Percentiles rank a stretch among this genome's conserved stretches.
phyloP scores from a whole-genome alignment of 2,797 vertebrate species.

The Smutsia temminckii region DNA sequence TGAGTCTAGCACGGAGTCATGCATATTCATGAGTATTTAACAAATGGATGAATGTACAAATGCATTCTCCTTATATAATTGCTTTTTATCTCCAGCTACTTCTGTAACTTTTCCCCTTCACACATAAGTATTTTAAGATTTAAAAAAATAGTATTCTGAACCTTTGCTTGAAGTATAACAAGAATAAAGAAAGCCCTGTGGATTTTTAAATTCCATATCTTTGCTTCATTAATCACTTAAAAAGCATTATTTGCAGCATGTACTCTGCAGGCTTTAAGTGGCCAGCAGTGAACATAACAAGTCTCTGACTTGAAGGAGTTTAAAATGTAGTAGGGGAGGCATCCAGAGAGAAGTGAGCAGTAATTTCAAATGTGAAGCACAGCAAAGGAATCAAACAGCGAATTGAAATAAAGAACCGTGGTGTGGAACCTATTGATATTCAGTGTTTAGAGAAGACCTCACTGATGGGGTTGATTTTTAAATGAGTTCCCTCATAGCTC shows the following conservation, averaged over 20 bases:
- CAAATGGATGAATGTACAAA: neutral
- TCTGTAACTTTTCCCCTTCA: neutral
- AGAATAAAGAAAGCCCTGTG: neutral
- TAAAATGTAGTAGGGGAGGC: neutral
- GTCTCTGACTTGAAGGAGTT: neutral
- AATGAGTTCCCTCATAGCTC: neutral
- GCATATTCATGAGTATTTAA: neutral
- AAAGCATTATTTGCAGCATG: neutral
- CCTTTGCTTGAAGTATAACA: neutral
- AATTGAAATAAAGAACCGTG: neutral
- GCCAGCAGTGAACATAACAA: neutral
- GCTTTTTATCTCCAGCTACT: neutral
- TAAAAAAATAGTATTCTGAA: neutral
- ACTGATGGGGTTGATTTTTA: neutral
- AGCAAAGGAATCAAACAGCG: neutral
- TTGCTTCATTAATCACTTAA: neutral
- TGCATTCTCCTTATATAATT: neutral
- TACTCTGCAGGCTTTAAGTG: neutral
- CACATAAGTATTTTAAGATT: neutral
- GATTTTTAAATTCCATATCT: neutral
- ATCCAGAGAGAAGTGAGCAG: neutral
- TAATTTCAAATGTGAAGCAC: neutral
- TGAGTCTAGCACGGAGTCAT: neutral
- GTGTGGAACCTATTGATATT: neutral
- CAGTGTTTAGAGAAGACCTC: neutral